phyloP scores from a whole-genome alignment of 2,113 vertebrate genomes.

The Rhinolophus ferrumequinum region DNA sequence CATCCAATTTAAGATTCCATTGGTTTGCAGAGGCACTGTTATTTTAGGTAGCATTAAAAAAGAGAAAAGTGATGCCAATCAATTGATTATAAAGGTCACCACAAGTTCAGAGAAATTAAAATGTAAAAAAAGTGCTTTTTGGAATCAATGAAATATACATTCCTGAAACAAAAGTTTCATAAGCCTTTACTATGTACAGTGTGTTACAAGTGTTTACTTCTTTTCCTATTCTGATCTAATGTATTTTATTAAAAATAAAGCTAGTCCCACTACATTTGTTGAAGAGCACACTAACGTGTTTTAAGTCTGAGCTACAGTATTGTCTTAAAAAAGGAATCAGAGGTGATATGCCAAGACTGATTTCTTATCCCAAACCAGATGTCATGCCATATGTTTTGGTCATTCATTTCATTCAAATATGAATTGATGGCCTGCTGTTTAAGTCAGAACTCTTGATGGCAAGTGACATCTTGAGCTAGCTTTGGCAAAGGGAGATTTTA shows the following conservation, averaged over 20 bases:
- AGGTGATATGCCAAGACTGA: not conserved
- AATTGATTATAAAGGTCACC: not conserved
- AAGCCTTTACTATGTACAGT: not conserved
- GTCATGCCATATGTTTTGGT: not conserved
- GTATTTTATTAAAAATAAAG: slow-evolving; percentile 46
- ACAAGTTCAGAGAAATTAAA: slow-evolving; percentile 32
- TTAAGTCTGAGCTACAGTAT: not conserved
- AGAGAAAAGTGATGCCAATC: not conserved
- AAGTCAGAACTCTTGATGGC: not conserved
- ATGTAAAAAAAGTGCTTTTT: not conserved
- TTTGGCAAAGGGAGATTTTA: not conserved
- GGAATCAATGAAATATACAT: slow-evolving; percentile 3
- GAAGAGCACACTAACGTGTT: not conserved
- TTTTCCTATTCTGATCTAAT: not conserved
- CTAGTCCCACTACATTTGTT: not conserved
- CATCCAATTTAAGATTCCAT: not conserved
- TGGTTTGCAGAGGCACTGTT: not conserved
- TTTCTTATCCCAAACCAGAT: slow-evolving; percentile 29
- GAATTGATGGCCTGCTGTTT: not conserved
- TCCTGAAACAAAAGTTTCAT: slow-evolving; percentile 16
- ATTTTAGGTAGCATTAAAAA: slow-evolving; percentile 35
- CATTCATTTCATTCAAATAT: slow-evolving; percentile 39
- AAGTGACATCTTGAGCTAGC: not conserved
- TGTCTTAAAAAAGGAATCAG: slow-evolving; percentile 50
- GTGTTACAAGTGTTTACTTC: not conserved